A percentile compares a stretch with the other conserved stretches of the same genome.
Evolutionary conservation across 2,113 vertebrate species (phyloP).

Genomic region (Calyptommatus sinebrachiatus): DNA sequence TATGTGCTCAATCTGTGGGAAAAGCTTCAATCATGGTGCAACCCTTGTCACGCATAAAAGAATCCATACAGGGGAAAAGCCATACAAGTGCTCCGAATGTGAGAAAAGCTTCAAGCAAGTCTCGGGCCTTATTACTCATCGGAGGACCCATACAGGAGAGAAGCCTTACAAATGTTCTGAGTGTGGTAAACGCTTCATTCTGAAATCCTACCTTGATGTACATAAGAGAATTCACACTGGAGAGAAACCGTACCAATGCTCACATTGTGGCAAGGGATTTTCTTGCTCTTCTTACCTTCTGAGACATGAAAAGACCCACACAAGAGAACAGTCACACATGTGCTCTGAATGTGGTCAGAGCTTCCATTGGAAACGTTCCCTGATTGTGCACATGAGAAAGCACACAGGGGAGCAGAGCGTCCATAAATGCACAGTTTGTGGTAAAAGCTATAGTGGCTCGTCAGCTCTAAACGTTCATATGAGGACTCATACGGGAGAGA

Average conservation of each 20-base stretch:
- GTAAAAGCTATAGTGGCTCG: conserved; percentile 63
- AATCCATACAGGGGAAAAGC: conserved; percentile 64
- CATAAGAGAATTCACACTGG: conserved; percentile 35
- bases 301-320: conserved; percentile 33
- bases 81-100: conserved; percentile 58
- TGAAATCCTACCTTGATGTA: conserved; percentile 35
- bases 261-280: conserved; percentile 60
- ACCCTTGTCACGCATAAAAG: conserved; percentile 63
- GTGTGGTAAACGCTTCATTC: conserved; percentile 29
- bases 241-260: conserved; percentile 63
- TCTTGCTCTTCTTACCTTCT: conserved; percentile 52
- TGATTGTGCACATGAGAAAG: conserved; percentile 42
- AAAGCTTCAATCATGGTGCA: conserved; percentile 60
- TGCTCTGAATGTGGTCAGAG: conserved; percentile 37
- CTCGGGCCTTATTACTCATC: conserved; percentile 20
- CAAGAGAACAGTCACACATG: conserved; percentile 21
- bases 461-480: conserved; percentile 63
- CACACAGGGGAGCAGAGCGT: conserved; percentile 54
- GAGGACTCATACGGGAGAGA: conserved; percentile 61
- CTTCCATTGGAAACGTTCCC: conserved; percentile 41
- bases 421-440: conserved; percentile 57
- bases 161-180: conserved; percentile 13
- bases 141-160: conserved; percentile 15
- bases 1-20: conserved; percentile 59
- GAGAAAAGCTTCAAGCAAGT: conserved; percentile 62